Evolutionary conservation across 2,113 vertebrate species (phyloP).

Genomic region (Corydoras sp.): DNA sequence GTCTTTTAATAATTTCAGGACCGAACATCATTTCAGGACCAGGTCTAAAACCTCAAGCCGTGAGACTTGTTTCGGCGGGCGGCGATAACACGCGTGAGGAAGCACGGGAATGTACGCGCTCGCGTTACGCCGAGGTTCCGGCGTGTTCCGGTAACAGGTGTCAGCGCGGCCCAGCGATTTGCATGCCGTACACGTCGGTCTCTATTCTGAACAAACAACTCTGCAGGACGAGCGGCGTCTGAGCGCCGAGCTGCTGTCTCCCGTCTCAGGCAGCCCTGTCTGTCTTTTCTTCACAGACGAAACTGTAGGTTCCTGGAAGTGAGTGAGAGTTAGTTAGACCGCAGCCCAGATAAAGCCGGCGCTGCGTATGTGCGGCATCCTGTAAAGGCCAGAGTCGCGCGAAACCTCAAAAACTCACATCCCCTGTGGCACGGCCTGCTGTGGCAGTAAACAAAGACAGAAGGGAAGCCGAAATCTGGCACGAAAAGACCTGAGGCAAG

Average conservation of each 20-base stretch:
- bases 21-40: too few species aligned
- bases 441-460: slow-evolving; percentile 49
- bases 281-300: slow-evolving; percentile 60
- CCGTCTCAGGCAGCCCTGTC: slow-evolving; percentile 24
- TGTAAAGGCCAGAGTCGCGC: slow-evolving; percentile 53
- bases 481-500: slow-evolving; percentile 24
- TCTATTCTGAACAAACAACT: not conserved
- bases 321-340: slow-evolving; percentile 68
- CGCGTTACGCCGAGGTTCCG: not conserved
- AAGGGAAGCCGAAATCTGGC: slow-evolving; percentile 23
- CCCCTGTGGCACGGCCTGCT: slow-evolving; percentile 52
- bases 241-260: slow-evolving; percentile 26
- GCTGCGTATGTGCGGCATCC: slow-evolving; percentile 53
- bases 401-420: slow-evolving; percentile 30
- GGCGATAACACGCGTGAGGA: too few species aligned
- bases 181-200: not conserved
- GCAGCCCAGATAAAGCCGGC: slow-evolving; percentile 63
- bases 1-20: too few species aligned
- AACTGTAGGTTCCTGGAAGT: slow-evolving; percentile 73
- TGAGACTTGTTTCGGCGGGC: too few species aligned
- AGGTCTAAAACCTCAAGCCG: too few species aligned
- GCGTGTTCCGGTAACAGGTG: not conserved
- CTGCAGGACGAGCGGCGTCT: not conserved
- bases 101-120: too few species aligned
- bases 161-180: not conserved